phyloP scores from a whole-genome alignment of 2,888 invertebrate genomes.

The Hyposoter didymator region DNA sequence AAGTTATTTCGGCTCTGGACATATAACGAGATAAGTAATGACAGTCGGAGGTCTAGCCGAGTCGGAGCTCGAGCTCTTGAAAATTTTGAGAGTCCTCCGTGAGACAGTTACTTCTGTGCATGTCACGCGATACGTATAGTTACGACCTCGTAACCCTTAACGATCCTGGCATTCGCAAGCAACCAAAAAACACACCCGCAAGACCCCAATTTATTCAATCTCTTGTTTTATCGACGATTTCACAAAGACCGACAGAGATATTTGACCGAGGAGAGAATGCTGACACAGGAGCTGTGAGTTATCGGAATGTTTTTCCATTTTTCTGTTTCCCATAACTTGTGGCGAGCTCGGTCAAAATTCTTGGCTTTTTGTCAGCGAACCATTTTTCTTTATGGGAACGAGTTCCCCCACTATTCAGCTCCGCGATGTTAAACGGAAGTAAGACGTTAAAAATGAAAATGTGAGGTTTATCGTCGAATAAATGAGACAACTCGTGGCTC shows the following conservation, averaged over 20 bases:
- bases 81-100: constrained; percentile 7
- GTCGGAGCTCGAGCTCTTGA: constrained; percentile 9
- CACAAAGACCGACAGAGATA: background rate
- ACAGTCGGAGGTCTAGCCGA: background rate
- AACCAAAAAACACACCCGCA: background rate
- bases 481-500: background rate
- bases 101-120: constrained; percentile 4
- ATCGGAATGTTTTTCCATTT: background rate
- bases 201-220: constrained; percentile 22
- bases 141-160: constrained; percentile 38
- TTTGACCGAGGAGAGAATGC: background rate
- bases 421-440: background rate
- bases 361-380: background rate
- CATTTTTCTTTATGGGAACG: too few species aligned
- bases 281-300: background rate
- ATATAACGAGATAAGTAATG: constrained; percentile 4
- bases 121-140: constrained; percentile 23
- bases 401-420: too few species aligned
- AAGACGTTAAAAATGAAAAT: background rate
- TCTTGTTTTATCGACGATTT: background rate
- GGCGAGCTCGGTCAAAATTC: background rate
- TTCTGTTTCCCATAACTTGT: background rate
- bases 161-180: constrained; percentile 13
- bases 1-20: background rate
- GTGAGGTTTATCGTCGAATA: background rate